Base-by-base conservation (phyloP, 2,888 invertebrate genomes). In the Drosophila macrothrix region DNA sequence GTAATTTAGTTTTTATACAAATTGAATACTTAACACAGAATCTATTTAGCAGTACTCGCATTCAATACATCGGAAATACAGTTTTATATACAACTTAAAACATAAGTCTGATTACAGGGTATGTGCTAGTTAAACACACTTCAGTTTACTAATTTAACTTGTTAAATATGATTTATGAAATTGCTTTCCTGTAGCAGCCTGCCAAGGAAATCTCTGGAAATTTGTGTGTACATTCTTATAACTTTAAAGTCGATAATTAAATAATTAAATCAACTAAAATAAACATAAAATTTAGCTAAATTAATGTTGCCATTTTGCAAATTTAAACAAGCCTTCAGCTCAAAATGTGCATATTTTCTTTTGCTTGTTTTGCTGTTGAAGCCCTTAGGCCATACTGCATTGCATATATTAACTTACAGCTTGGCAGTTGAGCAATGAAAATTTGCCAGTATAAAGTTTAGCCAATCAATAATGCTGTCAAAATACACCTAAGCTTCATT, bases 381-480 rank as follows among this genome's bases (percentile, higher is more conserved):
- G 12, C 53, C 67, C n/a, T 69, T 69, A 41, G 60, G 60, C n/a
- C 37, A 53, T n/a, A 52, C 14, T 3, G 29, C 6, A 35, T 46
- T 56, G 39, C 52, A 68, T 35, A 43, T 43, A 69, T 69, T 69
- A 58, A 29, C 43, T 69, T 52, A 59, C 70, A 43, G 59, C 12
- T 63, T 56, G 54, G 54, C 28, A 53, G 39, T 55, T 49, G n/a
- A 29, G 31, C 25, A 37, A 39, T 55, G 46, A n/a, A 46, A 50
- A 73, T 59, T 65, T 59, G 49, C 65, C 12, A 50, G 53, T 22
- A 73, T 58, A 39, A 54, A 65, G 73, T 73, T 65, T 22, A 54
- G 49, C 49, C 72, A 67, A 74, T 73, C 60, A 61, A 73, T 74
- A 73, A 74, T 62, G 49, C 46, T n/a, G 29, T 28, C 41, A 52